phyloP scores from a whole-genome alignment of 1,140 invertebrate species.

The Drosophila erecta region DNA sequence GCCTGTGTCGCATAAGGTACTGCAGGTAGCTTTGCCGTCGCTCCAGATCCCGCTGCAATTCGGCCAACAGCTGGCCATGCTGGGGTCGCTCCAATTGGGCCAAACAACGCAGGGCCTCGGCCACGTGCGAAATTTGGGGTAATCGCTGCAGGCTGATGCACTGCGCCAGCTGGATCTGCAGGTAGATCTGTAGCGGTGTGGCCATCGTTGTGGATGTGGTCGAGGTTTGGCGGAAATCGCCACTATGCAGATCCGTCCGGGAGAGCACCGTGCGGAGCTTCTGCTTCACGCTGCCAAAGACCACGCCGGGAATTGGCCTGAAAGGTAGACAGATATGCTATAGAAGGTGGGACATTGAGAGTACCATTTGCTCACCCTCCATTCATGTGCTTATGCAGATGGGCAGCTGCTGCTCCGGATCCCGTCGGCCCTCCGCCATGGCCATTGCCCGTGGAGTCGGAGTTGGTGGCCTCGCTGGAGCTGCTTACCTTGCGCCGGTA shows the following conservation, averaged over 20 bases:
- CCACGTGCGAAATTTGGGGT: slow-evolving; percentile 92
- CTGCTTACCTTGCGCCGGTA: slow-evolving; percentile 93
- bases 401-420: slow-evolving; percentile 9
- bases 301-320: slow-evolving; percentile 50
- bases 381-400: slow-evolving; percentile 49
- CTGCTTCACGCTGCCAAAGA: slow-evolving; percentile 94
- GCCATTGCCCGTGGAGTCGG: slow-evolving; percentile 80
- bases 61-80: slow-evolving; percentile 91
- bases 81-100: slow-evolving; percentile 90
- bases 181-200: slow-evolving; percentile 85
- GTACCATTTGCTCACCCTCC: slow-evolving; percentile 43
- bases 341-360: neutral
- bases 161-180: slow-evolving; percentile 93
- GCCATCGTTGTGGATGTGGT: slow-evolving; percentile 50
- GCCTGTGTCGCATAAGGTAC: slow-evolving; percentile 93
- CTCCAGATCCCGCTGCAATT: slow-evolving; percentile 93
- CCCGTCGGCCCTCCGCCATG: slow-evolving; percentile 6
- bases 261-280: slow-evolving; percentile 96
- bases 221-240: slow-evolving; percentile 80
- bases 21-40: slow-evolving; percentile 92
- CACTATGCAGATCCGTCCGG: slow-evolving; percentile 89
- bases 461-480: slow-evolving; percentile 86
- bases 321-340: neutral
- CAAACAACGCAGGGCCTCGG: slow-evolving; percentile 92
- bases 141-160: slow-evolving; percentile 94